Base-by-base conservation (phyloP, 2,888 invertebrate genomes). In the Andrena camellia region DNA sequence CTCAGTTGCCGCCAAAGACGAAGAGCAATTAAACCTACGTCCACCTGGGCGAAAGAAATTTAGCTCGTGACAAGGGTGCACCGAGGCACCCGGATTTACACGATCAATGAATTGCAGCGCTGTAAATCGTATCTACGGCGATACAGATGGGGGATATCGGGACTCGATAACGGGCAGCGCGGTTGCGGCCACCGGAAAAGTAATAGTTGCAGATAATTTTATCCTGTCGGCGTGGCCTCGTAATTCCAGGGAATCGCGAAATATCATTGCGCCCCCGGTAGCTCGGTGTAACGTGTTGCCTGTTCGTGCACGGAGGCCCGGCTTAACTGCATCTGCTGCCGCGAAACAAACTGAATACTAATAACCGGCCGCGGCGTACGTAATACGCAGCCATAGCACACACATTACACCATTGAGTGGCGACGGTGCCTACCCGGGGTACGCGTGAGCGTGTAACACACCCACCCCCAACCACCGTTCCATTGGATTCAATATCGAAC, bases 291-390 rank as follows among this genome's bases (percentile, higher is more conserved):
- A 91, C 84, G 86, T 80, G 88, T 84, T 84, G 86, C 75, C 82
- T 72, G 81, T 85, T 90, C 90, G 90, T 90, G 88, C 81, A 26
- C 57, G 57, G 57, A 57, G 57, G 86, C 73, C 63, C 81, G 80
- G 88, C 88, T 88, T 92, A 91, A 92, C 89, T 91, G 90, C 93
- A 93, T 92, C 93, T 92, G 93, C 87, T 86, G 87, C 90, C 88
- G 87, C 86, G 88, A 89, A 91, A 92, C 92, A 91, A 90, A 92
- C 91, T 91, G 93, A 92, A 92, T 93, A 92, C 92, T 93, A 92
- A 93, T 92, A 90, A 90, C 90, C 84, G 88, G 85, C 42, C 80
- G 68, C 57, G 68, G 81, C 63, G 73, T 83, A 60, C 76, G 69
- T 78, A 66, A 71, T 68, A 78, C 73, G 78, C 70, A 54, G 71